A percentile compares a stretch with the other conserved stretches of the same genome.
phyloP scores from a whole-genome alignment of 2,113 vertebrate species.

The Lepus timidus region DNA sequence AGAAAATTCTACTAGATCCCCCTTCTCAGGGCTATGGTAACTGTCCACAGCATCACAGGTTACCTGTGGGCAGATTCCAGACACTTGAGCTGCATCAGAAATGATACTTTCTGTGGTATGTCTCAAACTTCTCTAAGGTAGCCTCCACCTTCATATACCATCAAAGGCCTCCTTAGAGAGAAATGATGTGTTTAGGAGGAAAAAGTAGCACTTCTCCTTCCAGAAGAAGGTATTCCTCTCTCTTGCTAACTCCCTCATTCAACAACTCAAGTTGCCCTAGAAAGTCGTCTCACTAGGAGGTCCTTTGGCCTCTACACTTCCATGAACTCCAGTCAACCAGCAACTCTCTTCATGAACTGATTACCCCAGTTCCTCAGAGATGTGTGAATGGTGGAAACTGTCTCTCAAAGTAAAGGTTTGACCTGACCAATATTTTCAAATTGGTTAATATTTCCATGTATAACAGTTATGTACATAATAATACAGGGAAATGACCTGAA shows the following conservation, averaged over 20 bases:
- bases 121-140: background rate
- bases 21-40: accelerated
- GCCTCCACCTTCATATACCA: background rate
- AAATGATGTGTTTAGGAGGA: background rate
- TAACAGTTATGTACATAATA: background rate
- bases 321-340: background rate
- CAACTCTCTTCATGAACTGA: background rate
- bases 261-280: background rate
- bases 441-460: background rate
- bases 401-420: background rate
- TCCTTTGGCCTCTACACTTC: background rate
- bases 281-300: background rate
- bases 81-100: background rate
- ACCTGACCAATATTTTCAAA: background rate
- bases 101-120: background rate
- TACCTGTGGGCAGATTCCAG: background rate
- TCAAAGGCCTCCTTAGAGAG: background rate
- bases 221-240: background rate
- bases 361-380: background rate
- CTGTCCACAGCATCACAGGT: background rate
- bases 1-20: too few species aligned
- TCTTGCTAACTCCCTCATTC: background rate
- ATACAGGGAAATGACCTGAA: background rate
- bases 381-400: background rate
- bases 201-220: background rate